Base-by-base conservation (phyloP, 2,113 vertebrate genomes). In the Triplophysa siluroides region DNA sequence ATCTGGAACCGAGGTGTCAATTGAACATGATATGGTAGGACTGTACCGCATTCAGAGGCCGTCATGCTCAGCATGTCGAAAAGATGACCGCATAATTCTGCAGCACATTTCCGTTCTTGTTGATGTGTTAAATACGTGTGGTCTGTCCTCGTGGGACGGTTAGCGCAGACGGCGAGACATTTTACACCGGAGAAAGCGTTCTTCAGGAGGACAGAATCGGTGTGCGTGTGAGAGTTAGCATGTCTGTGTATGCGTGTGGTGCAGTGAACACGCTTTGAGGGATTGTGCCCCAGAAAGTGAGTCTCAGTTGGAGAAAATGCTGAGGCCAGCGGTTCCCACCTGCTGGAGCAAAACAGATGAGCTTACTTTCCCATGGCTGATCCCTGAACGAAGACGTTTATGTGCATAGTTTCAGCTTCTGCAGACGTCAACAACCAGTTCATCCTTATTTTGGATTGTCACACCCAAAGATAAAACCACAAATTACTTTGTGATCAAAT, bases 281-380 rank as follows among this genome's bases (percentile, higher is more conserved):
- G 60, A 78, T 83, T 85, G 80, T 81, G 75, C 84, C 56, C 29
- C 19, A 76, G 81, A 83, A 83, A 81, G 78, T 78, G 70, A 83
- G 76, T 70, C 81, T 81, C 76, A 23, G 75, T 65, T 78, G 70
- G 19, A 33, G 71, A 76, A 85, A 81, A 79, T 29, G 84, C 82
- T 85, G 84, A 85, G 76, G 66, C 79, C 71, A 79, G 79, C 76
- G 81, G 76, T 78, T 76, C 67, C 64, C 84, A 85, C 81, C 84
- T 85, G 84, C 81, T 83, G 71, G 79, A 81, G 73, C 62, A 83
- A 81, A 79, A 77, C 60, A 38, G 71, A 81, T 72, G 76, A 81
- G 79, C 79, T 64, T 83, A 79, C 41, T 76, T 76, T 68, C 74
- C 75, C 78, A 79, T 64, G 47, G 62, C 78, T 16, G 70, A 73